Conservation (phyloP, 2,888 invertebrate genomes). For the Choreutis nemorana region DNA sequence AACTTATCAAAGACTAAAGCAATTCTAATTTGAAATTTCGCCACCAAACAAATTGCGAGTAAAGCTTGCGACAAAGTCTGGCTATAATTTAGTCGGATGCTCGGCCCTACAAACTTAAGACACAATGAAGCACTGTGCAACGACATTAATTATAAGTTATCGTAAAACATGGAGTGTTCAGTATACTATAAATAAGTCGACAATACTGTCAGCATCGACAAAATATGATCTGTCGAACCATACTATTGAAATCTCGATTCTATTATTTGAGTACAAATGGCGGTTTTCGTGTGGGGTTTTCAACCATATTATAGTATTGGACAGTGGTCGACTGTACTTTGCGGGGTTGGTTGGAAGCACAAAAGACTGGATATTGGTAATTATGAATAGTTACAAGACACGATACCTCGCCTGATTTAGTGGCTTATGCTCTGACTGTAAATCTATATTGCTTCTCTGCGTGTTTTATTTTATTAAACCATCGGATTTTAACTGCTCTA, state of each 20-base stretch:
- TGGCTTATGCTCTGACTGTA: conserved; percentile 18
- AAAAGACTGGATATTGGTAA: conserved; percentile 46
- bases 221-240: too few species aligned
- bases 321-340: conserved; percentile 14
- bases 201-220: too few species aligned
- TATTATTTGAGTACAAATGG: too few species aligned
- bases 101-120: conserved; percentile 22
- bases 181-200: conserved; percentile 29
- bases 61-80: conserved; percentile 25
- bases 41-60: too few species aligned
- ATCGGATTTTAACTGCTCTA: conserved; percentile 24
- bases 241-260: too few species aligned
- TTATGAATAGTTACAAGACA: conserved; percentile 42
- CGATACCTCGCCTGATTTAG: conserved; percentile 34
- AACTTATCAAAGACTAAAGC: too few species aligned
- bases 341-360: conserved; percentile 29
- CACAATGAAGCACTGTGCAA: conserved; percentile 13
- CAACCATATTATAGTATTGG: too few species aligned
- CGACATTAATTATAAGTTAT: conserved; percentile 15
- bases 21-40: too few species aligned
- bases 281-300: too few species aligned
- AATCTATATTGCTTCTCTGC: conserved; percentile 3
- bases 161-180: conserved; percentile 13
- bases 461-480: conserved; percentile 16
- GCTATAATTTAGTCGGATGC: conserved; percentile 30